These are phyloP conservation scores for Carassius auratus DNA, from an alignment of 2,113 vertebrate genomes.

Conservation along the genomic window DNA sequence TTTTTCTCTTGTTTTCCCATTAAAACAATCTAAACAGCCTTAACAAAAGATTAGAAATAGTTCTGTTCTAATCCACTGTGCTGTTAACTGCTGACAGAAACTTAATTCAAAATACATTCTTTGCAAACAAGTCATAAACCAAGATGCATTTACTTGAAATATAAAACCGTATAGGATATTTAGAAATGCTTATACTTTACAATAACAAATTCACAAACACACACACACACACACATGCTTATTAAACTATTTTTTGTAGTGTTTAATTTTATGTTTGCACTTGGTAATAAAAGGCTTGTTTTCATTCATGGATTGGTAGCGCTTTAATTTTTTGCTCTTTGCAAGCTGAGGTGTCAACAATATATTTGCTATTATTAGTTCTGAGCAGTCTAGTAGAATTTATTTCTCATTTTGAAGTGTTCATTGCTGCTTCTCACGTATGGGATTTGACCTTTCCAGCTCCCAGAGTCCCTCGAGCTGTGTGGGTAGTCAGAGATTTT, in stretches of 20 bases:
- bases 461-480: conserved; percentile 39
- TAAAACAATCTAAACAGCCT: background rate
- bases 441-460: conserved; percentile 45
- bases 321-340: background rate
- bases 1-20: background rate
- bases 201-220: too few relatives aligned
- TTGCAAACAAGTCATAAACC: background rate
- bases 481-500: conserved; percentile 43
- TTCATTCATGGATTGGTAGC: background rate
- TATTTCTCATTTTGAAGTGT: conserved; percentile 5
- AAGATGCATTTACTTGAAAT: background rate
- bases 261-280: background rate
- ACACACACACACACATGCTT: background rate
- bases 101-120: background rate
- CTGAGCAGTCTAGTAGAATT: background rate
- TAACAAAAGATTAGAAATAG: background rate
- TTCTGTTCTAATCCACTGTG: background rate
- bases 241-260: background rate
- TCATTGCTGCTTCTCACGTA: conserved; percentile 19
- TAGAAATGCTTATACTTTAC: background rate
- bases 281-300: background rate
- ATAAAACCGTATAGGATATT: background rate
- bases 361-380: background rate
- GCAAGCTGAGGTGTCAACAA: background rate
- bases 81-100: background rate